Conservation (phyloP, 2,113 vertebrate species). For the Lepidothrix coronata region DNA sequence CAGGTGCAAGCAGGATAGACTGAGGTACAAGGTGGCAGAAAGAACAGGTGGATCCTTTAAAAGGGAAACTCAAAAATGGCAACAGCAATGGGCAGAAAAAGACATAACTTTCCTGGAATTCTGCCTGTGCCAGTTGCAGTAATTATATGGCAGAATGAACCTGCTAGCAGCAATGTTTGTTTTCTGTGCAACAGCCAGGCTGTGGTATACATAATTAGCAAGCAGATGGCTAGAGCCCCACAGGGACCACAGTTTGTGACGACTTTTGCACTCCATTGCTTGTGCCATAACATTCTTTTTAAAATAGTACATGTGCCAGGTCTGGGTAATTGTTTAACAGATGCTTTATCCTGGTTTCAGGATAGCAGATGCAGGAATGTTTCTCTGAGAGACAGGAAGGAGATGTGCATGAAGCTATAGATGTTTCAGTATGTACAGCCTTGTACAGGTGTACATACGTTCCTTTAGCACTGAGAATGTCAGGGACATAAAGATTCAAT, state of each 20-base stretch:
- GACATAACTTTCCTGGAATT: background rate
- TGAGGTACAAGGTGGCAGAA: background rate
- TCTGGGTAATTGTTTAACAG: conserved; percentile 24
- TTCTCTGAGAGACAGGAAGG: background rate
- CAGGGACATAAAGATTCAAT: background rate
- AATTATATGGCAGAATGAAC: background rate
- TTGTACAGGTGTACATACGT: background rate
- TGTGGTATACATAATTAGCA: conserved; percentile 14
- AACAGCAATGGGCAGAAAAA: background rate
- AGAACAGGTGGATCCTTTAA: background rate
- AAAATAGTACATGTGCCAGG: background rate
- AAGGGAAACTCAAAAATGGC: background rate
- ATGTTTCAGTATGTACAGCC: background rate
- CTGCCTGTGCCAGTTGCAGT: background rate
- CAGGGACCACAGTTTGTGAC: background rate
- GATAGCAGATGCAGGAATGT: background rate
- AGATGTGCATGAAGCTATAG: background rate
- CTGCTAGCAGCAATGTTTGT: conserved; percentile 25
- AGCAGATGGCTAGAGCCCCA: conserved; percentile 41
- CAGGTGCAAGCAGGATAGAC: background rate
- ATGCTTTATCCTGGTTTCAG: conserved; percentile 10
- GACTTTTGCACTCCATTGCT: conserved; percentile 15
- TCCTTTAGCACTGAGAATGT: background rate
- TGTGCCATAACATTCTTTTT: conserved; percentile 16
- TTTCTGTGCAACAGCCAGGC: background rate